Conservation (phyloP, 2,113 vertebrate species). For the Sitta europaea region DNA sequence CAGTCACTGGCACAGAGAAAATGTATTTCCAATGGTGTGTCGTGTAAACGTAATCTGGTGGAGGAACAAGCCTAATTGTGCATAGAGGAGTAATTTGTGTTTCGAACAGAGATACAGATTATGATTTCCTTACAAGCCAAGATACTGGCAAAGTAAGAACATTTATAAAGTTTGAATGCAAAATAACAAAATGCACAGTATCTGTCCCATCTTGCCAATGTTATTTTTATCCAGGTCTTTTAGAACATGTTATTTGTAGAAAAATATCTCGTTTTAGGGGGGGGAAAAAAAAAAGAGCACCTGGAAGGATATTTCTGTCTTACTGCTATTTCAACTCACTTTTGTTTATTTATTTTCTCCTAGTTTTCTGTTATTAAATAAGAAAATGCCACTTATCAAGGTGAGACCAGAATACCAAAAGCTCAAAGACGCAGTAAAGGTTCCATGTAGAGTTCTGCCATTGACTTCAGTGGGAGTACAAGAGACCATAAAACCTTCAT, state of each 20-base stretch:
- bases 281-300: neutral
- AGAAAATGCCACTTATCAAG: neutral
- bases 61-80: neutral
- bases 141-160: neutral
- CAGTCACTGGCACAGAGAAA: neutral
- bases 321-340: neutral
- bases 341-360: neutral
- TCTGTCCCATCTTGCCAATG: neutral
- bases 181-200: neutral
- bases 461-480: neutral
- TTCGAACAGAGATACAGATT: neutral
- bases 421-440: neutral
- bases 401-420: neutral
- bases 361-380: neutral
- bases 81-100: neutral
- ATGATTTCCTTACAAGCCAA: neutral
- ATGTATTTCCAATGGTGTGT: neutral
- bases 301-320: neutral
- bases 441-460: neutral
- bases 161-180: neutral
- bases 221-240: neutral
- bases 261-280: neutral
- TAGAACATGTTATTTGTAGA: neutral
- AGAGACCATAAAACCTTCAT: neutral
- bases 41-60: neutral